Evolutionary conservation across 64 coral and sea anemone species (phyloP).

Genomic region (Stylophora pistillata): DNA sequence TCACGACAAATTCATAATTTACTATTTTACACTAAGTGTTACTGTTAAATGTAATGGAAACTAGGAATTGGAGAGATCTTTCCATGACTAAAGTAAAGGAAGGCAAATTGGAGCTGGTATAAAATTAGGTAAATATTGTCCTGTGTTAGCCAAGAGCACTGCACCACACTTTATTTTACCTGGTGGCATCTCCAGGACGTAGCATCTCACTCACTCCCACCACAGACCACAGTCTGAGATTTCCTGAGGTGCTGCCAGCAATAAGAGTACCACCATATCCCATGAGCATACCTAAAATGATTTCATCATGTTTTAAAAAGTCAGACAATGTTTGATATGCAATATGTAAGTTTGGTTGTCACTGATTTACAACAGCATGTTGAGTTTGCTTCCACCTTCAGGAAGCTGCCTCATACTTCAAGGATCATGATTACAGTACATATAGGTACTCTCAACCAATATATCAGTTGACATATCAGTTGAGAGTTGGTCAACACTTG

Average conservation of each 20-base stretch:
- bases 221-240: slow-evolving; percentile 88
- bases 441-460: too few relatives aligned
- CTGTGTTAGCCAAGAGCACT: background rate
- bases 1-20: background rate
- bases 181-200: slow-evolving; percentile 78
- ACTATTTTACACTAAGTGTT: background rate
- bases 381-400: too few relatives aligned
- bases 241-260: slow-evolving; percentile 71
- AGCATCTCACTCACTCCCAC: slow-evolving; percentile 84
- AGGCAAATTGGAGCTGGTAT: background rate
- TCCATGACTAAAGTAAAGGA: too few relatives aligned
- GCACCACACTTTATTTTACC: slow-evolving; percentile 39
- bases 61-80: too few relatives aligned
- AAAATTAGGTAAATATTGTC: background rate
- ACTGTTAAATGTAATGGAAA: background rate
- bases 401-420: too few relatives aligned
- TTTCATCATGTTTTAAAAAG: background rate
- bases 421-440: too few relatives aligned
- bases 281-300: slow-evolving; percentile 51
- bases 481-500: too few relatives aligned
- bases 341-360: too few relatives aligned
- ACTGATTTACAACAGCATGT: too few relatives aligned
- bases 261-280: slow-evolving; percentile 73
- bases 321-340: background rate
- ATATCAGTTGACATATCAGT: too few relatives aligned